Evolutionary conservation across 2,888 invertebrate genomes (phyloP).

Genomic region (Drosophila recens): DNA sequence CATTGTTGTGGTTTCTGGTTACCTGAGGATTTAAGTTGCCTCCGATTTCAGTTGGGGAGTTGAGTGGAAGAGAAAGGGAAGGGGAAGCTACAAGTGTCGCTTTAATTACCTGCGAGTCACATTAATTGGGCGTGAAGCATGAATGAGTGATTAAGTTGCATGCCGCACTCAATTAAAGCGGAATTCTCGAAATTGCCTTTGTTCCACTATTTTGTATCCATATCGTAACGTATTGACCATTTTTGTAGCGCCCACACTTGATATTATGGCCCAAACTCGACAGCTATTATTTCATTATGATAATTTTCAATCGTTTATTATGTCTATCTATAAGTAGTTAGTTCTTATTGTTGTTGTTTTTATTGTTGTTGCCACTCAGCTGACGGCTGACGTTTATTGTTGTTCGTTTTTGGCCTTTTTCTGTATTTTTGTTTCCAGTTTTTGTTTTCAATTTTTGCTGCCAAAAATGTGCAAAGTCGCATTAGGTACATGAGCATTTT

Average conservation of each 20-base stretch:
- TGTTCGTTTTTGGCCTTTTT: conserved; percentile 22
- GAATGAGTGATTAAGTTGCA: conserved; percentile 64
- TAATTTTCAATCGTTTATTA: conserved; percentile 31
- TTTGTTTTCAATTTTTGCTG: conserved; percentile 13
- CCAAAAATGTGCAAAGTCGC: conserved; percentile 37
- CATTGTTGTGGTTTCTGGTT: conserved; percentile 46
- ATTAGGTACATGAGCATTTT: conserved; percentile 15
- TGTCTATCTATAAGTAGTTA: conserved; percentile 42
- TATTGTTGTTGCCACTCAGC: conserved; percentile 48
- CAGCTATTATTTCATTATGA: conserved; percentile 32
- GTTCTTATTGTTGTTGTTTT: conserved; percentile 20
- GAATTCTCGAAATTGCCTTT: background rate
- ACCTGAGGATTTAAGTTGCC: conserved; percentile 16
- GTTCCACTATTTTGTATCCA: conserved; percentile 4
- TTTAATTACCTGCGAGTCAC: conserved; percentile 43
- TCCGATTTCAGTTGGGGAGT: background rate
- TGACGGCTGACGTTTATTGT: conserved; percentile 46
- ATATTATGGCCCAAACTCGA: conserved; percentile 23
- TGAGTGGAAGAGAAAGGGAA: no score
- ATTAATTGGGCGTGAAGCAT: conserved; percentile 58
- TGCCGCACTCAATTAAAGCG: conserved; percentile 30
- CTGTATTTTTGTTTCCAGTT: conserved; percentile 39
- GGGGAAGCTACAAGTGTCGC: conserved; percentile 29
- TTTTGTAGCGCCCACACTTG: conserved; percentile 38
- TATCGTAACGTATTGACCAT: conserved; percentile 12